Evolutionary conservation across 2,888 invertebrate species (phyloP), one percentile per base, ranked within the genome.

Genomic region (Troides oblongomaculatus): DNA sequence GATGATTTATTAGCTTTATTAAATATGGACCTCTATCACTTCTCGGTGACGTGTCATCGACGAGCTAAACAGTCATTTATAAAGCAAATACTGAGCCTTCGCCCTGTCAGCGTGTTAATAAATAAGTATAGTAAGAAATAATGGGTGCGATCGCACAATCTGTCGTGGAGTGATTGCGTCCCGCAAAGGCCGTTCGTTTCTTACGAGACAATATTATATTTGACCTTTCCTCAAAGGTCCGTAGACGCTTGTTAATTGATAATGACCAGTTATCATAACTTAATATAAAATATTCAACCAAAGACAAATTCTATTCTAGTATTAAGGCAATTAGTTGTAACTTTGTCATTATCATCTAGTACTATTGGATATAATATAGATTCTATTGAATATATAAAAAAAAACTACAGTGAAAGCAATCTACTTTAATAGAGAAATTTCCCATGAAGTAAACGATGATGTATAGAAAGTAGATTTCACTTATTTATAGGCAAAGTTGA

Each of bases 131-230:
- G 14, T 23, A 30, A 39, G 7, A 60, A 60, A 60, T 60, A 60
- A 60, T 60, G 25, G 36, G 60, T 39, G 60, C 14, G 36, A 36
- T 60, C 36, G 8, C 6, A 39, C 12, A 18, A 60, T 60, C 60
- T 60, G 60, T 60, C 60, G 30, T 25, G 30, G 60, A 60, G 36
- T 60, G 17, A 60, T 60, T 60, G 30, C 18, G 36, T 60, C 17
- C 5, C 18, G n/a, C 6, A 60, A 39, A 39, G 60, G 36, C 18
- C 60, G 60, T 39, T 5, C 21, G 17, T 62, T 62, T 62, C n/a
- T n/a, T 46, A 23, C 23, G 62, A 62, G 43, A 62, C 62, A 62
- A 62, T 62, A 62, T 62, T 60, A 60, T 60, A 36, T 60, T 60
- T 62, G 46, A 62, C 43, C 62, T 62, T 62, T 62, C n/a, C 23